phyloP scores from a whole-genome alignment of 2,888 invertebrate species.

The Corbicula japonica region DNA sequence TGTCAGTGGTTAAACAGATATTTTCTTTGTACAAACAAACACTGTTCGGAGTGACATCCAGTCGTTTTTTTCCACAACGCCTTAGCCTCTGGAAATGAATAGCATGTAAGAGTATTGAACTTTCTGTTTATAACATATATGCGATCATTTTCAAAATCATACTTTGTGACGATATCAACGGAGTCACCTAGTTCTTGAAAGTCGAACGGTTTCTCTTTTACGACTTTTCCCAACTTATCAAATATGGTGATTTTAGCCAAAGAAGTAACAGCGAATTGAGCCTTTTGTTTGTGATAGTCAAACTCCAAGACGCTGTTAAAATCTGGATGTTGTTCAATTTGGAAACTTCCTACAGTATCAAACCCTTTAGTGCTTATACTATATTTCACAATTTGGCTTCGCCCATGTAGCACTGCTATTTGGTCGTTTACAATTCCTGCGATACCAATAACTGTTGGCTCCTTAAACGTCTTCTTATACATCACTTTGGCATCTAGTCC shows the following conservation, averaged over 20 bases:
- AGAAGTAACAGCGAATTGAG: background rate
- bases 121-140: background rate
- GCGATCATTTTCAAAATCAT: no score
- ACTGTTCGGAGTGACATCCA: background rate
- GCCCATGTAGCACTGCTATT: background rate
- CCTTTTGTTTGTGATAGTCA: background rate
- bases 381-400: background rate
- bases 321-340: background rate
- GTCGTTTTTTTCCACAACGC: background rate
- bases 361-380: background rate
- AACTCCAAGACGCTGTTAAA: no score
- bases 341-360: background rate
- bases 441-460: no score
- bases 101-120: background rate
- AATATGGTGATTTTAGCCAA: no score
- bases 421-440: no score
- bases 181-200: background rate
- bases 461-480: no score
- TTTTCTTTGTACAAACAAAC: background rate
- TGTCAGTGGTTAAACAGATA: background rate
- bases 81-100: background rate
- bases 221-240: no score
- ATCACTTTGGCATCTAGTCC: background rate
- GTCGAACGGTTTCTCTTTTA: background rate
- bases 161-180: no score